These are phyloP conservation scores for Cuculus canorus DNA, from an alignment of 2,797 vertebrate species.

Conservation along the genomic window DNA sequence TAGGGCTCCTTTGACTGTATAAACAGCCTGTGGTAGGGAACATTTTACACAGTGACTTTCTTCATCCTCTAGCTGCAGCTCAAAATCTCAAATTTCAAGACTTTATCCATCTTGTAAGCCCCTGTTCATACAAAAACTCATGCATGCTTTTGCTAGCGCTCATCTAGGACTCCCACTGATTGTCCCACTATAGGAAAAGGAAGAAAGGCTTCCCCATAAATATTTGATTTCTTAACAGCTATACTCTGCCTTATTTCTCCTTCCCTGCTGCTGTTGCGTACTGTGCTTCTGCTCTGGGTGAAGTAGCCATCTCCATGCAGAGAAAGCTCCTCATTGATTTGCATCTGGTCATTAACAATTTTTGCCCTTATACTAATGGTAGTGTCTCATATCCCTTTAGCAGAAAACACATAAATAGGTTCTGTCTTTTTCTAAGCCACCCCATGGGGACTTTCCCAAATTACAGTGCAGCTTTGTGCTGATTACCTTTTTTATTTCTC, in stretches of 20 bases:
- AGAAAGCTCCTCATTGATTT: constrained; percentile 7
- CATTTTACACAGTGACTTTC: background rate
- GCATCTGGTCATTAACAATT: background rate
- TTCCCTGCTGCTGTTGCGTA: background rate
- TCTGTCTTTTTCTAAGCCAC: constrained; percentile 14
- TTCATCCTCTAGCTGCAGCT: background rate
- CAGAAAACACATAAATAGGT: constrained; percentile 21
- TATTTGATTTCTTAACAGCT: constrained; percentile 35
- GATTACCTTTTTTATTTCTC: constrained; percentile 68
- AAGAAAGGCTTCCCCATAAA: constrained; percentile 15
- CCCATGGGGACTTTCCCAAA: background rate
- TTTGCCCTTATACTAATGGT: background rate
- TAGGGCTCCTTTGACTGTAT: background rate
- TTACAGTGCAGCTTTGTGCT: constrained; percentile 27
- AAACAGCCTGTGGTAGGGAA: background rate
- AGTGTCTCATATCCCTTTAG: background rate
- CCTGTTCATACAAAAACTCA: background rate
- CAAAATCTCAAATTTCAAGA: background rate
- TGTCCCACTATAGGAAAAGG: background rate
- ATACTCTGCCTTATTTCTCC: background rate
- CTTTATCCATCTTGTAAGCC: background rate
- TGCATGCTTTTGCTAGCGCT: background rate
- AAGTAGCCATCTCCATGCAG: background rate
- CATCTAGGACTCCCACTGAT: background rate
- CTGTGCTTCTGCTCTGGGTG: background rate